Evolutionary conservation across 2,113 vertebrate genomes (phyloP), one percentile per base, ranked within the genome.

Genomic region (Sinocyclocheilus rhinocerous): DNA sequence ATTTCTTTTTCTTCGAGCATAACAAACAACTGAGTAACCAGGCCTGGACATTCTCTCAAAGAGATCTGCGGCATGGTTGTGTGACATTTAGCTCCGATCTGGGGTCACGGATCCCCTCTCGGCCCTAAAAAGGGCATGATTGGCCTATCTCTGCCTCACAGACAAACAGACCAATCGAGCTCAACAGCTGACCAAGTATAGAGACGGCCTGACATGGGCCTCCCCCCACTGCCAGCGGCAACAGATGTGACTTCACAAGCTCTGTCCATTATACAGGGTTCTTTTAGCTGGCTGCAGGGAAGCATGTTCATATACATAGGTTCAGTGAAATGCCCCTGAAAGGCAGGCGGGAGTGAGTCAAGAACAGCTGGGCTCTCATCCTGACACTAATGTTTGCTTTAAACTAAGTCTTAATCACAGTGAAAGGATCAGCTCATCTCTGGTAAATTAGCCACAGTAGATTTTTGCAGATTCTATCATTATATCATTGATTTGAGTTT

Each of bases 91-190:
- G 11, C 75, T 57, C 12, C 12, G 85, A 67, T 57, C 76, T 88
- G 73, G 73, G 59, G 80, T 61, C 67, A 67, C 18, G 59, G 52
- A 73, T 70, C 59, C 48, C 70, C 12, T 67, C 70, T 76, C 85
- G 67, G 73, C 33, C 85, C 87, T 86, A 69, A 89, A 88, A 88
- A 81, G 85, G 85, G 24, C 81, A 89, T 84, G 76, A 80, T 73
- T 83, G 67, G 67, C 52, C 67, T 78, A 26, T 69, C 55, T 57
- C 48, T 76, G 57, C 45, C 59, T 45, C 48, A 57, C 83, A 76
- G 26, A 84, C 24, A 69, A 85, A 79, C 48, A 72, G 29, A 61
- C 39, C 65, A 50, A 52, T 84, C 36, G 24, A 80, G 63, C 67
- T 42, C 63, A 78, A 70, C 84, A 86, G 81, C 76, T 84, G 42